Evolutionary conservation across 2,797 vertebrate genomes (phyloP).

Genomic region (Chrysocyon brachyurus): DNA sequence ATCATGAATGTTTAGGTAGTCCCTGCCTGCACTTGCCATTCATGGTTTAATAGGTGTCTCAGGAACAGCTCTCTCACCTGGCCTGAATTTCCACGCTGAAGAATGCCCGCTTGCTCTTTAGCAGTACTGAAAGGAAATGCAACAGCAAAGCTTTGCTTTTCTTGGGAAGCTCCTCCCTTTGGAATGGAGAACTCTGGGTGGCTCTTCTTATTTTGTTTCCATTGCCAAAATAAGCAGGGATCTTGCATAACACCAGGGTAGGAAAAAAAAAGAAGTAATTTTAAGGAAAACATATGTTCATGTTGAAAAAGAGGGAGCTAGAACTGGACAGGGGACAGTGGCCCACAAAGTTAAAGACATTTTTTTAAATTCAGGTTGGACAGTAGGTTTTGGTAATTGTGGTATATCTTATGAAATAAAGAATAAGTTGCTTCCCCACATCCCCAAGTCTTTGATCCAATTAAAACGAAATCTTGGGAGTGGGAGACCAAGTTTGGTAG

Average conservation of each 20-base stretch:
- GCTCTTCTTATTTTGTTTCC: slow-evolving; percentile 87
- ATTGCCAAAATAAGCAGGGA: slow-evolving; percentile 88
- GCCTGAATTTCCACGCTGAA: slow-evolving; percentile 49
- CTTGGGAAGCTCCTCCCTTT: slow-evolving; percentile 91
- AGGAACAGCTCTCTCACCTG: accelerated
- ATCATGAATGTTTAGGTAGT: neutral
- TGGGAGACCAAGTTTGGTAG: neutral
- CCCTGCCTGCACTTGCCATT: slow-evolving; percentile 69
- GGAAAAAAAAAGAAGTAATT: slow-evolving; percentile 86
- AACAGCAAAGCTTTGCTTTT: slow-evolving; percentile 89
- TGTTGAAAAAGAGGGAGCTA: slow-evolving; percentile 47
- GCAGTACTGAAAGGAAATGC: slow-evolving; percentile 86
- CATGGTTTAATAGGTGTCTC: slow-evolving; percentile 16
- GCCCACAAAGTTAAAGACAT: neutral
- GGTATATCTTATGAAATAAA: slow-evolving; percentile 32
- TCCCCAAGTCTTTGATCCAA: neutral
- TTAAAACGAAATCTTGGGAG: slow-evolving; percentile 17
- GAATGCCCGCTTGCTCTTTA: slow-evolving; percentile 78
- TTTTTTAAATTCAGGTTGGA: slow-evolving; percentile 19
- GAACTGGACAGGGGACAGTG: neutral
- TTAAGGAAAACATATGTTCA: slow-evolving; percentile 84
- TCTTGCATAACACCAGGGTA: slow-evolving; percentile 83
- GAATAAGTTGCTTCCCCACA: neutral
- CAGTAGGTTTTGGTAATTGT: neutral
- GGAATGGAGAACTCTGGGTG: slow-evolving; percentile 88